Conservation (phyloP, 92 coral and sea anemone species). For the Siderastrea siderea region DNA sequence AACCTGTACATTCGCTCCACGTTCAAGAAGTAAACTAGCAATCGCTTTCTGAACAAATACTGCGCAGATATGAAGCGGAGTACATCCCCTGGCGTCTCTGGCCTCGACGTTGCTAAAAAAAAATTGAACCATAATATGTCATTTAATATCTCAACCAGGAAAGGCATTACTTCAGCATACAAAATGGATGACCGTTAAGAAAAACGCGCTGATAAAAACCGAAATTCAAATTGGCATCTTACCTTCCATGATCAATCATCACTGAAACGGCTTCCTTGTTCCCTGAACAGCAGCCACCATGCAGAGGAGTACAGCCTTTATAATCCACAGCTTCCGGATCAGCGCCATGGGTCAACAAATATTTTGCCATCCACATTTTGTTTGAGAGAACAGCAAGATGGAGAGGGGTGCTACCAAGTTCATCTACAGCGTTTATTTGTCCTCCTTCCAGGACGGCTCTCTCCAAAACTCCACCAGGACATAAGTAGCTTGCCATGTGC, state of each 20-base stretch:
- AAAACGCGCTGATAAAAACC: no score
- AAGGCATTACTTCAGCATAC: no score
- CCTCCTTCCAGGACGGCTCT: neutral
- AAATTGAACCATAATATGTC: no score
- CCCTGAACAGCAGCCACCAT: neutral
- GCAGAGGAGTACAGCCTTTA: constrained; percentile 27
- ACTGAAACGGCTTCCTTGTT: neutral
- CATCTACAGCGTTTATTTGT: constrained; percentile 11
- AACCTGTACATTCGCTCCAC: constrained; percentile 22
- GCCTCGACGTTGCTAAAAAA: constrained; percentile 27
- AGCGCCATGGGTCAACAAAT: constrained; percentile 9
- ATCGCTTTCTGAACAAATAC: constrained; percentile 15
- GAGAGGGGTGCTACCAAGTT: constrained; percentile 22
- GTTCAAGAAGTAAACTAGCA: constrained; percentile 20
- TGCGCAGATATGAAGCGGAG: constrained; percentile 30
- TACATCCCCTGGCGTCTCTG: constrained; percentile 23
- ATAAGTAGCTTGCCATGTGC: constrained; percentile 19
- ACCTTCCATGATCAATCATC: constrained; percentile 13
- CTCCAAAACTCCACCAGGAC: neutral
- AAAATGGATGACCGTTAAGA: no score
- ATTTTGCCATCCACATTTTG: neutral
- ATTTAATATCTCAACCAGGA: no score
- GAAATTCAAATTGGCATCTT: neutral
- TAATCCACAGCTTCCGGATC: constrained; percentile 28
- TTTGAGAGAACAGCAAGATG: constrained; percentile 3